Percentiles rank a stretch among this genome's conserved stretches.
Evolutionary conservation across 2,888 invertebrate genomes (phyloP).

Genomic region (Cheilosia variabilis): DNA sequence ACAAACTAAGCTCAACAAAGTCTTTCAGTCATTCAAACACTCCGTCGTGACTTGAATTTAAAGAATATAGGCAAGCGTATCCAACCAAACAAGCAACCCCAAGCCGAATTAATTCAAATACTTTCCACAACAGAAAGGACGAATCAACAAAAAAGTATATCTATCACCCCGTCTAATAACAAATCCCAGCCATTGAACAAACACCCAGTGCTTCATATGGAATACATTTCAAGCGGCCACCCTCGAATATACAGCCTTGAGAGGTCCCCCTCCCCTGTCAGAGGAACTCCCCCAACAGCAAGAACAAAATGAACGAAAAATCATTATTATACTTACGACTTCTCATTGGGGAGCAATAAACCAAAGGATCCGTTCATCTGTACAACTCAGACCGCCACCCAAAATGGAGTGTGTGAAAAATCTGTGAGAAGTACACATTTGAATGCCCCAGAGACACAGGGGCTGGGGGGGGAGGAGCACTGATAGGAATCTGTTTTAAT

Average conservation of each 20-base stretch:
- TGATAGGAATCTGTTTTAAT: slow-evolving; percentile 53
- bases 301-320: slow-evolving; percentile 37
- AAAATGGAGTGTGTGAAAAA: slow-evolving; percentile 27
- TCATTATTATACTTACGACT: slow-evolving; percentile 49
- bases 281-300: no score
- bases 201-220: slow-evolving; percentile 15
- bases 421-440: slow-evolving; percentile 40
- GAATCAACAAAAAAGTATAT: slow-evolving; percentile 18
- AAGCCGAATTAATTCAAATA: slow-evolving; percentile 14
- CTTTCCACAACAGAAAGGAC: not conserved
- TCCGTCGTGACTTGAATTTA: slow-evolving; percentile 54
- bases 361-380: not conserved
- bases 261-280: not conserved
- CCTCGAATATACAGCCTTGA: slow-evolving; percentile 20
- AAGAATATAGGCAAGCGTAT: slow-evolving; percentile 10
- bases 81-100: slow-evolving; percentile 42
- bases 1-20: slow-evolving; percentile 35
- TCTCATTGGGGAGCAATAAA: slow-evolving; percentile 41
- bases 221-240: slow-evolving; percentile 43
- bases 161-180: slow-evolving; percentile 51
- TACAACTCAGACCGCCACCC: not conserved
- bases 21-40: slow-evolving; percentile 38
- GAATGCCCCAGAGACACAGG: slow-evolving; percentile 12
- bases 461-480: not conserved
- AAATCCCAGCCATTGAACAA: slow-evolving; percentile 34